Conservation (phyloP, 1,140 invertebrate species). For the Nilaparvata lugens region DNA sequence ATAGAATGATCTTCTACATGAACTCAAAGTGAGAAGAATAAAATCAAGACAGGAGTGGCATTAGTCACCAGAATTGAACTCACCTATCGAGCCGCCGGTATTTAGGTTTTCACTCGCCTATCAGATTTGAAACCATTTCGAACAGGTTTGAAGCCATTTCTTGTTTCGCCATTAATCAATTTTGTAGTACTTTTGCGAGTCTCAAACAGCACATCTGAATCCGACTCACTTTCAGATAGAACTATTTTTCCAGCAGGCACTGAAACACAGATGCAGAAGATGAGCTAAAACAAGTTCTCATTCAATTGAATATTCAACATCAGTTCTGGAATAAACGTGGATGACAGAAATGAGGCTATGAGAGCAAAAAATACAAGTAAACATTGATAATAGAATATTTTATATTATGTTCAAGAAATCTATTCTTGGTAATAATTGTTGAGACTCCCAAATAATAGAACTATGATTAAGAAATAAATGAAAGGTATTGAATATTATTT, state of each 20-base stretch:
- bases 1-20: no score
- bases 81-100: no score
- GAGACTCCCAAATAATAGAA: no score
- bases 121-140: conserved; percentile 20
- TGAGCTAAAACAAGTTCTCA: no score
- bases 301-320: not conserved
- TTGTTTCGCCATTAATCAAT: conserved; percentile 11
- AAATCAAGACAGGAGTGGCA: no score
- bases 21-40: no score
- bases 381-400: no score
- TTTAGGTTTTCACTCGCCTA: conserved; percentile 10
- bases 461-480: no score
- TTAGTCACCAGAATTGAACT: no score
- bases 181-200: conserved; percentile 11
- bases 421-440: no score
- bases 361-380: conserved; percentile 3
- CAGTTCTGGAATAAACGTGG: not conserved
- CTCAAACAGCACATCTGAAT: conserved; percentile 26
- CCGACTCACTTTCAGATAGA: conserved; percentile 19
- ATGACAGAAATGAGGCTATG: not conserved
- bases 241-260: conserved; percentile 20
- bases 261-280: conserved; percentile 12
- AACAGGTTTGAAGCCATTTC: conserved; percentile 12
- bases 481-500: no score
- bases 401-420: no score